These are phyloP conservation scores for Paedocypris sp. DNA, from an alignment of 2,113 vertebrate species.

Conservation along the genomic window DNA sequence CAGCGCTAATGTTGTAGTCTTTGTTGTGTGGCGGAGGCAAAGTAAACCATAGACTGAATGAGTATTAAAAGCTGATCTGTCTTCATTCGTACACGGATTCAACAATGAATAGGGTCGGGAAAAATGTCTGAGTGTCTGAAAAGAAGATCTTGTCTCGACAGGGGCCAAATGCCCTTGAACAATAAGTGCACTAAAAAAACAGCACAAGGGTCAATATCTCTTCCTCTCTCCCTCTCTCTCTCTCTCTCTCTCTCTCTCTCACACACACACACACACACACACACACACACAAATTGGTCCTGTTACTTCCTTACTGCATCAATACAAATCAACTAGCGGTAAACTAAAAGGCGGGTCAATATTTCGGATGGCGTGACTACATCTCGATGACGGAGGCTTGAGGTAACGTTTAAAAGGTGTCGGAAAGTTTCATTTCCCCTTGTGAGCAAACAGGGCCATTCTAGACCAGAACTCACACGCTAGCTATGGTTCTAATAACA, in stretches of 20 bases:
- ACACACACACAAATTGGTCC: constrained; percentile 1
- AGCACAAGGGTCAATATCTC: background rate
- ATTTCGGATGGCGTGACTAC: constrained; percentile 3
- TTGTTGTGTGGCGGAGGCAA: background rate
- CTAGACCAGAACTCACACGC: no score
- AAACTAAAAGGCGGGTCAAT: no score
- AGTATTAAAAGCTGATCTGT: constrained; percentile 17
- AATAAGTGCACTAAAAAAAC: background rate
- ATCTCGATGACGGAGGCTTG: background rate
- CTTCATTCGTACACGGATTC: constrained; percentile 14
- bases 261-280: background rate
- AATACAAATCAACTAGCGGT: no score
- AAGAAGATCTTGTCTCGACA: constrained; percentile 6
- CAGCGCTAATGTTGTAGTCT: background rate
- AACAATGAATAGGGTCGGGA: background rate
- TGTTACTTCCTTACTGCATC: no score
- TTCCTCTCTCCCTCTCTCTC: no score
- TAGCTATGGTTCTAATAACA: no score
- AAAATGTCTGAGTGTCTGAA: background rate
- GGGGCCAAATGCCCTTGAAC: background rate
- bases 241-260: no score
- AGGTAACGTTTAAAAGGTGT: constrained; percentile 8
- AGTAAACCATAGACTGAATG: background rate
- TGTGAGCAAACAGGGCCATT: background rate
- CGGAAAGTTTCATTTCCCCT: background rate